phyloP scores from a whole-genome alignment of 2,113 vertebrate species.

The Aix galericulata region DNA sequence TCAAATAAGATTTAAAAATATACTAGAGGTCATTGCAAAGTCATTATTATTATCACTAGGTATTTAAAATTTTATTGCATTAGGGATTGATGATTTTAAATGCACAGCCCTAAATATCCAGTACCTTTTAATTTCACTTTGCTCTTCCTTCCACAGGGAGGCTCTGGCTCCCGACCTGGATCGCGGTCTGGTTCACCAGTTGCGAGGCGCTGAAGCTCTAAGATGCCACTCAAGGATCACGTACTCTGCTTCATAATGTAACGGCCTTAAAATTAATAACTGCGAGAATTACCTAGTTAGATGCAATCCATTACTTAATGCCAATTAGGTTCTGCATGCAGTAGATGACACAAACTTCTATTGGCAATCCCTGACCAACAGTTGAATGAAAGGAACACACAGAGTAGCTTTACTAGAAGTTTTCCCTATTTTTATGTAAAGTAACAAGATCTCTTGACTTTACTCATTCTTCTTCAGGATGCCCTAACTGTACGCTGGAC shows the following conservation, averaged over 20 bases:
- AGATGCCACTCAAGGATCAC: background rate
- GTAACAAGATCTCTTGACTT: constrained; percentile 29
- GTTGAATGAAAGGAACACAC: constrained; percentile 52
- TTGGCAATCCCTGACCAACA: constrained; percentile 64
- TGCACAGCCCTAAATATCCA: background rate
- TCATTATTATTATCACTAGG: background rate
- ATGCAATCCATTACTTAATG: constrained; percentile 64
- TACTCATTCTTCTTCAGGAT: constrained; percentile 28
- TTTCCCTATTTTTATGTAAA: constrained; percentile 39
- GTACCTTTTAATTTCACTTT: background rate
- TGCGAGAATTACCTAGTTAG: constrained; percentile 49
- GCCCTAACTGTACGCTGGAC: constrained; percentile 47
- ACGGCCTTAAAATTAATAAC: constrained; percentile 63
- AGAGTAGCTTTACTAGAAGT: constrained; percentile 36
- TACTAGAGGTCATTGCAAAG: background rate
- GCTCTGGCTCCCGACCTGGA: constrained; percentile 78
- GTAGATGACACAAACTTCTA: constrained; percentile 39
- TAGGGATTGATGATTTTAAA: background rate
- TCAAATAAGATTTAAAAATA: background rate
- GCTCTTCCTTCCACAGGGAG: constrained; percentile 79
- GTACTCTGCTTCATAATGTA: constrained; percentile 73
- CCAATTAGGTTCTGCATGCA: constrained; percentile 52
- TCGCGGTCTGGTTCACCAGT: constrained; percentile 88
- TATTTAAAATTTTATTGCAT: background rate
- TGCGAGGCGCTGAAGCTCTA: constrained; percentile 88